A percentile compares a stretch with the other conserved stretches of the same genome.
Evolutionary conservation across 2,888 invertebrate species (phyloP).

Genomic region (Melitaea athalia): DNA sequence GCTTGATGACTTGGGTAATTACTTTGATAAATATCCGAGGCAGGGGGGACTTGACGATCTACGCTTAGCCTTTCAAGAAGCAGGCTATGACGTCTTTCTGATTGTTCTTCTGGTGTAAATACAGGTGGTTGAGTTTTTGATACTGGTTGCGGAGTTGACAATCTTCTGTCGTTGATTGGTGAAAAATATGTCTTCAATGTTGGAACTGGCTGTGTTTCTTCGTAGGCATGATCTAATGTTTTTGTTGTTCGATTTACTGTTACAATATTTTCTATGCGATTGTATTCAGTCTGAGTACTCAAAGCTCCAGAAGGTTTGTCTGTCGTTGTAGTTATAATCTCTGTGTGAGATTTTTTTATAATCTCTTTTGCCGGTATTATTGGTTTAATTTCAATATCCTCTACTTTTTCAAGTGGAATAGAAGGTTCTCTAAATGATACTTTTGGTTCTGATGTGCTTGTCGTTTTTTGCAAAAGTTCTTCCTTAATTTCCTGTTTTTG

Average conservation of each 20-base stretch:
- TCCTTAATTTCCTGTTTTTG: constrained; percentile 35
- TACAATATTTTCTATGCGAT: constrained; percentile 72
- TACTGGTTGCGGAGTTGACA: constrained; percentile 57
- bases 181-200: constrained; percentile 69
- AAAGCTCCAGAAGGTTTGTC: constrained; percentile 59
- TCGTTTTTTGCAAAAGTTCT: constrained; percentile 36
- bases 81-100: constrained; percentile 73
- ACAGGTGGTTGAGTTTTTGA: constrained; percentile 63
- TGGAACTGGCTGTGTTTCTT: constrained; percentile 57
- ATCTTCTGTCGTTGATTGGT: constrained; percentile 62
- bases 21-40: constrained; percentile 65
- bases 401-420: constrained; percentile 72
- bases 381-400: constrained; percentile 76
- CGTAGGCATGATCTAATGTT: constrained; percentile 68
- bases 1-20: constrained; percentile 58
- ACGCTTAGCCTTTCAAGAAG: constrained; percentile 71
- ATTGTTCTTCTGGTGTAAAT: constrained; percentile 58
- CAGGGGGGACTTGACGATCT: constrained; percentile 71
- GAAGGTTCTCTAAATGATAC: constrained; percentile 69
- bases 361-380: constrained; percentile 64
- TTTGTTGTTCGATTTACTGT: constrained; percentile 75
- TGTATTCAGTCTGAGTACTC: constrained; percentile 71
- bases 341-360: constrained; percentile 68
- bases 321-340: constrained; percentile 64
- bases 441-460: constrained; percentile 47